Evolutionary conservation across 2,797 vertebrate genomes (phyloP).

Genomic region (Lepus townsendii): DNA sequence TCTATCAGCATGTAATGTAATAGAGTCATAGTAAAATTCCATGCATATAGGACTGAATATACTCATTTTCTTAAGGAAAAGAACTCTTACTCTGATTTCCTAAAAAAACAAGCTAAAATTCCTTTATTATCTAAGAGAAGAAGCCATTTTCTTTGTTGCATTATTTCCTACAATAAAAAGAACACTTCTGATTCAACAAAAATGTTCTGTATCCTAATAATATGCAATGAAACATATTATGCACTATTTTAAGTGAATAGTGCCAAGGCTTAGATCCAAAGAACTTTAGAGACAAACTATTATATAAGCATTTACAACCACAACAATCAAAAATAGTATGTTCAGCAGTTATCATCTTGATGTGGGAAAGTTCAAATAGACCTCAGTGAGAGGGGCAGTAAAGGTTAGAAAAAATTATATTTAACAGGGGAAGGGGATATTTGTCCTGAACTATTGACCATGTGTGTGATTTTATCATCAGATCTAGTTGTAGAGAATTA

Average conservation of each 20-base stretch:
- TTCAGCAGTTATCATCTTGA: too few species aligned
- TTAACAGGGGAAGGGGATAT: not conserved
- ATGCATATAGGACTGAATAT: not conserved
- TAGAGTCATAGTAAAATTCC: not conserved
- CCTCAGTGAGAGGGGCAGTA: not conserved
- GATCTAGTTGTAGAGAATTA: not conserved
- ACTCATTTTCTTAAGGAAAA: not conserved
- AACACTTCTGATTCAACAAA: not conserved
- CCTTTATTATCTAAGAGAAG: not conserved
- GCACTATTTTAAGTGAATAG: not conserved
- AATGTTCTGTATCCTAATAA: not conserved
- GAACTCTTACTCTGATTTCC: not conserved
- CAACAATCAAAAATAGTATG: not conserved
- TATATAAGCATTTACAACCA: not conserved
- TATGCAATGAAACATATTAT: not conserved
- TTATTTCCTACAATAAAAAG: conserved; percentile 3
- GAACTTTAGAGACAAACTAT: not conserved
- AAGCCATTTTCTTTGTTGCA: not conserved
- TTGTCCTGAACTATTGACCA: not conserved
- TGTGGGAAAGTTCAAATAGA: not conserved
- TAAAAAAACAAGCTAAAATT: not conserved
- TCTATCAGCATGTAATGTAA: not conserved
- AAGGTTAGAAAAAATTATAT: not conserved
- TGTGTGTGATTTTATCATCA: not conserved
- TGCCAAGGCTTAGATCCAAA: not conserved